Percentiles rank a stretch among this genome's conserved stretches.
Evolutionary conservation across 2,888 invertebrate genomes (phyloP).

Genomic region (Exocentrus adspersus): DNA sequence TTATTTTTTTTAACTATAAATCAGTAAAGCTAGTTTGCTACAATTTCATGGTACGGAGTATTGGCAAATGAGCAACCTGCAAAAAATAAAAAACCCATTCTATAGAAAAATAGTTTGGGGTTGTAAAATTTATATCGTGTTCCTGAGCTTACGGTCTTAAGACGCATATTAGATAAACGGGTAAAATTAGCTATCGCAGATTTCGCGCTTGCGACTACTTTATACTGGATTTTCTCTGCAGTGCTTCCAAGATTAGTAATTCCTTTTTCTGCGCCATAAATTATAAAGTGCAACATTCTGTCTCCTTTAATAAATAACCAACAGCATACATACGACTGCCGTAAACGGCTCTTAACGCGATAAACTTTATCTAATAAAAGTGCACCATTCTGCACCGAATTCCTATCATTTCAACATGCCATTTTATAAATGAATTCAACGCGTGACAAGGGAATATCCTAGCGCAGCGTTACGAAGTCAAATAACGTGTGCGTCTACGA

Average conservation of each 20-base stretch:
- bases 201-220: too few relatives aligned
- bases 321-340: constrained; percentile 3
- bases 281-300: constrained; percentile 8
- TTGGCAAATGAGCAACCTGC: too few relatives aligned
- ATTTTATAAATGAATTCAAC: constrained; percentile 36
- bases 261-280: not conserved
- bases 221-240: not conserved
- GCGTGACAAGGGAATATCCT: constrained; percentile 27
- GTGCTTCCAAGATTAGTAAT: not conserved
- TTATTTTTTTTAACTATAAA: too few relatives aligned
- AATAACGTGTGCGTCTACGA: not conserved
- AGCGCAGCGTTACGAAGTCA: not conserved
- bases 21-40: too few relatives aligned
- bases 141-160: too few relatives aligned
- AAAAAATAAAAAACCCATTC: too few relatives aligned
- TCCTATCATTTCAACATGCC: constrained; percentile 44
- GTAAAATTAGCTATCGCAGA: too few relatives aligned
- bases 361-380: constrained; percentile 14
- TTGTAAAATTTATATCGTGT: too few relatives aligned
- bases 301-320: constrained; percentile 11
- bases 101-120: too few relatives aligned
- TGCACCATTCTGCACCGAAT: constrained; percentile 15
- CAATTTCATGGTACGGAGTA: too few relatives aligned
- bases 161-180: too few relatives aligned
- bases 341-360: constrained; percentile 6